Base-by-base conservation (phyloP, 2,797 vertebrate species). In the Poecile montanus region DNA sequence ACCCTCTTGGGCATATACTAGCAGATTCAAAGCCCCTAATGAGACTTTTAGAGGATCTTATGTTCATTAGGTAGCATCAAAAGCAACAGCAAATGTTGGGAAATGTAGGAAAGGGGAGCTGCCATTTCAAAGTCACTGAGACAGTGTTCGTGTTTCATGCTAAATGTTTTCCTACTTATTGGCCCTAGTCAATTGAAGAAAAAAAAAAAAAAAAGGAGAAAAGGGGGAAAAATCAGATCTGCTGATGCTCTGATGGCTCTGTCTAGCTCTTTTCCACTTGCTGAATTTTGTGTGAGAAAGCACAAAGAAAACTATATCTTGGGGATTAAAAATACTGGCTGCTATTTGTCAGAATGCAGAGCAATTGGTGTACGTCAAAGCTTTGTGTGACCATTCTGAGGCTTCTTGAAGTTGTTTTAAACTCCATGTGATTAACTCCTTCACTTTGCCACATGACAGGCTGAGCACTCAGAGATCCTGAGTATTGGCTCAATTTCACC, bases 11-110 rank as follows among this genome's bases (percentile, higher is more conserved):
- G 29, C 40, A 48, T 7, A 1, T 68, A 73, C 54, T 87, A 76
- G 94, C 96, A 97, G 96, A 97, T 93, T 91, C 48, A 82, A 75
- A 91, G 74, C 70, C 77, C 4, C 4, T 34, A 13, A 94, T 86
- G 68, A 88, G 94, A 94, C 50, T 68, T 54, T 86, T 89, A 83
- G 61, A 79, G 70, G 50, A 66, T 88, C 80, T 18, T 38, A 9
- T 0, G 3, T 85, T 95, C 79, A 88, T 89, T 56, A 93, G 81
- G 38, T 74, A 89, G 45, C 18, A 42, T 67, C 73, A 93, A 94
- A 93, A 92, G 79, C 85, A 62, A 36, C 61, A 45, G 40, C 44
- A 88, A 88, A 54, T 1, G 1, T 15, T 53, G 42, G 18, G 18
- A 72, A 62, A n/a, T 47, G 15, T 32, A 82, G 40, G 74, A 89